Percentiles rank a stretch among this genome's conserved stretches.
phyloP scores from a whole-genome alignment of 2,113 vertebrate genomes.

The Mesitornis unicolor region DNA sequence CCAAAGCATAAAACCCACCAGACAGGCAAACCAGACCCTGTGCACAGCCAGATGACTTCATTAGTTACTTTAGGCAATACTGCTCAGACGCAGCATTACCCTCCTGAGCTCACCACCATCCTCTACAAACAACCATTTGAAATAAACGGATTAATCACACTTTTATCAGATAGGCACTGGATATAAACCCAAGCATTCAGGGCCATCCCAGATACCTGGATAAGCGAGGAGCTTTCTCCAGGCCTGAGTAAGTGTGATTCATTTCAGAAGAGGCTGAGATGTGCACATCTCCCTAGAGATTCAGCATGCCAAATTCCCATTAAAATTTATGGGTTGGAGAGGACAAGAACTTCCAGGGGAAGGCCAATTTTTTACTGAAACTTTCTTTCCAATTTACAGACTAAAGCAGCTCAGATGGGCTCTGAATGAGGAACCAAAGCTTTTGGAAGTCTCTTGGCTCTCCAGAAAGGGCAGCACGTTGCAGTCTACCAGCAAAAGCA shows the following conservation, averaged over 20 bases:
- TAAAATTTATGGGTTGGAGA: neutral
- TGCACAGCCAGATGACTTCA: neutral
- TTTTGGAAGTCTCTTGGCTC: neutral
- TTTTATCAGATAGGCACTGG: neutral
- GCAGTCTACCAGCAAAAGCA: neutral
- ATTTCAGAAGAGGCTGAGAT: neutral
- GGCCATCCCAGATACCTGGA: neutral
- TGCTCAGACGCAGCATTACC: neutral
- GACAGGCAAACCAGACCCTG: neutral
- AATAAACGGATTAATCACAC: neutral
- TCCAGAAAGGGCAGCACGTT: neutral
- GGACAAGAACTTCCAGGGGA: neutral
- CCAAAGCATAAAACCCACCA: neutral
- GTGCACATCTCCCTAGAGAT: neutral
- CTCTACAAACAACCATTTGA: neutral
- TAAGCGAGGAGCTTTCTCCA: neutral
- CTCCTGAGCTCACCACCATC: neutral
- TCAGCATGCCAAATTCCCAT: neutral
- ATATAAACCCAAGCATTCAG: neutral
- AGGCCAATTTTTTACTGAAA: neutral
- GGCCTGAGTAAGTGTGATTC: neutral
- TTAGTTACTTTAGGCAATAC: neutral
- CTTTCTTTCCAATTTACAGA: neutral
- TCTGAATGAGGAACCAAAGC: neutral
- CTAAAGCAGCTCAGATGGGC: accelerated